Evolutionary conservation across 2,113 vertebrate genomes (phyloP).

Genomic region (Dicrurus megarhynchus): DNA sequence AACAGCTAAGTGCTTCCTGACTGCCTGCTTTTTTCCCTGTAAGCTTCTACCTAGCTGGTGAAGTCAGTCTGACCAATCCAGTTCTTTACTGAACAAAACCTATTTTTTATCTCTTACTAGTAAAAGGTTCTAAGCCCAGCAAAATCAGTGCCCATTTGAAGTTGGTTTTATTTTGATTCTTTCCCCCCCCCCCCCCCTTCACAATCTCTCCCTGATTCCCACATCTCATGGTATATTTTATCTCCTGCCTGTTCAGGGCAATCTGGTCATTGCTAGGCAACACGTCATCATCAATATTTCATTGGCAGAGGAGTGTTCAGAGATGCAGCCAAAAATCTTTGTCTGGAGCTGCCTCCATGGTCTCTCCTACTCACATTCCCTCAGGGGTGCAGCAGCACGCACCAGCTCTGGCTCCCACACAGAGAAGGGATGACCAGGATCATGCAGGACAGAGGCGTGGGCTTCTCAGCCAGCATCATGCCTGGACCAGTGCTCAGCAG

Average conservation of each 20-base stretch:
- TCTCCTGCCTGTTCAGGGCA: slow-evolving; percentile 33
- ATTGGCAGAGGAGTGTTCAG: slow-evolving; percentile 30
- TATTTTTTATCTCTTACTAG: not conserved
- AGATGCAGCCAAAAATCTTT: slow-evolving; percentile 9
- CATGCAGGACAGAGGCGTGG: not conserved
- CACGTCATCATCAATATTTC: slow-evolving; percentile 73
- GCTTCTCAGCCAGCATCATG: not conserved
- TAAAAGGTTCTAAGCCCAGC: not conserved
- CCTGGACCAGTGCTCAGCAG: not conserved
- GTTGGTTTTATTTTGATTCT: not conserved
- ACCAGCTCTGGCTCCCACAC: not conserved
- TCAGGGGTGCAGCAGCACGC: not conserved
- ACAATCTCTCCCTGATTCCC: not conserved
- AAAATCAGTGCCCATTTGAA: not conserved
- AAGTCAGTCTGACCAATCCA: slow-evolving; percentile 40
- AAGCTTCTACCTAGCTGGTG: slow-evolving; percentile 26
- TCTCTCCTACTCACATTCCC: not conserved
- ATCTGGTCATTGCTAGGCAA: slow-evolving; percentile 76
- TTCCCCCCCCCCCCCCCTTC: not conserved
- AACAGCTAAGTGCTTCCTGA: slow-evolving; percentile 51
- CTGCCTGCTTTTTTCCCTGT: slow-evolving; percentile 42
- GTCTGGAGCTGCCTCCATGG: not conserved
- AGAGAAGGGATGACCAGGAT: not conserved
- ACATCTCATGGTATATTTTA: not conserved
- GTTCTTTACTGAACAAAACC: slow-evolving; percentile 6